Evolutionary conservation across 2,888 invertebrate species (phyloP).

Genomic region (Pammene fasciana): DNA sequence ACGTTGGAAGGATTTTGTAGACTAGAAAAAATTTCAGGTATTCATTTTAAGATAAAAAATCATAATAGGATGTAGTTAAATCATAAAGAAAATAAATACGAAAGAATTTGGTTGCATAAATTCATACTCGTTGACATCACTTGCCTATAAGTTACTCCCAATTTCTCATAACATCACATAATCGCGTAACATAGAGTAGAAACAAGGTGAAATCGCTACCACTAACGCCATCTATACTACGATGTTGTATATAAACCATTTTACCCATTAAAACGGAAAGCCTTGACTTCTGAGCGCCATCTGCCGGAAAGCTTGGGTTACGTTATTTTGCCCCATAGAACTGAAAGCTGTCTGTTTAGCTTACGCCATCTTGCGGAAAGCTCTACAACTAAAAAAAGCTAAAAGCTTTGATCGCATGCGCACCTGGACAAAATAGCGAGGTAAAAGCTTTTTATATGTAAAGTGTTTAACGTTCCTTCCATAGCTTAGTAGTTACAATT

Average conservation of each 20-base stretch:
- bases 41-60: no score
- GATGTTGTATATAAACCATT: neutral
- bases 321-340: conserved; percentile 39
- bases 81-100: no score
- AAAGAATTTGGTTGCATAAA: no score
- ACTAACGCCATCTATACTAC: conserved; percentile 61
- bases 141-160: no score
- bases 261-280: conserved; percentile 42
- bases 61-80: no score
- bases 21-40: no score
- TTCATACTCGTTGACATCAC: no score
- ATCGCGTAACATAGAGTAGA: neutral
- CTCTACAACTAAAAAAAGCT: conserved; percentile 33
- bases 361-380: conserved; percentile 59
- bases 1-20: no score
- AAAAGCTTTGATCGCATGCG: conserved; percentile 7
- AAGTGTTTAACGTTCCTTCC: neutral
- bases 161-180: neutral
- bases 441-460: neutral
- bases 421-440: neutral
- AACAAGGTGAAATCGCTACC: conserved; percentile 46
- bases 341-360: conserved; percentile 25
- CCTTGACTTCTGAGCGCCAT: conserved; percentile 50
- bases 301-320: conserved; percentile 56
- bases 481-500: conserved; percentile 10